Evolutionary conservation across 2,113 vertebrate species (phyloP).

Genomic region (Semicossyphus pulcher): DNA sequence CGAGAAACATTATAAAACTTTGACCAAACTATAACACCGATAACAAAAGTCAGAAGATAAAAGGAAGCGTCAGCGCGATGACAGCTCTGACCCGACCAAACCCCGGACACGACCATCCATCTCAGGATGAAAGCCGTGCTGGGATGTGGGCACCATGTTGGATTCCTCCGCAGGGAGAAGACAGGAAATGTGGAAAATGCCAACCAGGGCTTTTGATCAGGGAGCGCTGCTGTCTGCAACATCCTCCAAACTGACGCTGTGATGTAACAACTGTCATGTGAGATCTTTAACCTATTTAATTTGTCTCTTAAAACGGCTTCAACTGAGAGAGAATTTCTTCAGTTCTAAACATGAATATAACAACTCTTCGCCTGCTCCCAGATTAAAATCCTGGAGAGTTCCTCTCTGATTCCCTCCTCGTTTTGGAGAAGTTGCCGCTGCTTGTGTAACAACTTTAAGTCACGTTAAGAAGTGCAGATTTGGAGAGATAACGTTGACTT

Average conservation of each 20-base stretch:
- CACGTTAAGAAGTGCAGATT: slow-evolving; percentile 25
- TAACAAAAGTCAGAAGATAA: background rate
- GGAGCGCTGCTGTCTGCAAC: slow-evolving; percentile 9
- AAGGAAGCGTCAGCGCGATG: slow-evolving; percentile 1
- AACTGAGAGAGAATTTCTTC: too few relatives aligned
- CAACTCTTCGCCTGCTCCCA: background rate
- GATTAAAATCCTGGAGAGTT: slow-evolving; percentile 12
- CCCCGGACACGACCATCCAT: slow-evolving; percentile 1
- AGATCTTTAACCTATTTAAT: background rate
- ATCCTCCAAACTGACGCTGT: background rate
- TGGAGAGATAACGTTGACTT: slow-evolving; percentile 22
- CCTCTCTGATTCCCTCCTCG: background rate
- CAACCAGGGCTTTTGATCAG: slow-evolving; percentile 36
- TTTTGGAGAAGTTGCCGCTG: slow-evolving; percentile 11
- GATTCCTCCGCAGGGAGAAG: slow-evolving; percentile 51
- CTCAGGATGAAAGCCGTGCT: slow-evolving; percentile 26
- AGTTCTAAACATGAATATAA: too few relatives aligned
- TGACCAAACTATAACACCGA: too few relatives aligned
- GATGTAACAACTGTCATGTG: background rate
- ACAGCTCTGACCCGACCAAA: slow-evolving; percentile 21
- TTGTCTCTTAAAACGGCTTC: background rate
- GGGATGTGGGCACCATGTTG: slow-evolving; percentile 29
- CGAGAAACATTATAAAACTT: too few relatives aligned
- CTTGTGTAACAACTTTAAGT: slow-evolving; percentile 49
- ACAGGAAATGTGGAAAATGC: slow-evolving; percentile 60